Evolutionary conservation across 2,888 invertebrate genomes (phyloP).

Genomic region (Heterodera filipjevi): DNA sequence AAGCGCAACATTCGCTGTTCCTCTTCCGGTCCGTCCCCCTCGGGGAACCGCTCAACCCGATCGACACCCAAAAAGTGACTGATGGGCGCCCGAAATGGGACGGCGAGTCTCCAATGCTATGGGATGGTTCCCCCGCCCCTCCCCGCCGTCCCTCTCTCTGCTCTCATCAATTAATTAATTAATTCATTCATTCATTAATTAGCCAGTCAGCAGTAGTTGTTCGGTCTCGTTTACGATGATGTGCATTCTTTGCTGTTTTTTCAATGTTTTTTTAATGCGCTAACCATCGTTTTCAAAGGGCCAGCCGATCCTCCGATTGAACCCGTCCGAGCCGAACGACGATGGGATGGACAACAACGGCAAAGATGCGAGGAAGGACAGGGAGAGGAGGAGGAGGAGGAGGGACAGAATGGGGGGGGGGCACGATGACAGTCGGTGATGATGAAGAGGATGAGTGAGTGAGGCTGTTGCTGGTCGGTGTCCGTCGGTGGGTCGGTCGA

Average conservation of each 20-base stretch:
- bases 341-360: background rate
- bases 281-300: background rate
- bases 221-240: constrained; percentile 1
- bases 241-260: constrained; percentile 4
- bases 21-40: background rate
- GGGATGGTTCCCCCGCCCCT: background rate
- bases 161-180: constrained; percentile 2
- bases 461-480: background rate
- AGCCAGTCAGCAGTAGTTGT: background rate
- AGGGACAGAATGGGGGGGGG: background rate
- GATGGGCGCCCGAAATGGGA: background rate
- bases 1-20: constrained; percentile 1
- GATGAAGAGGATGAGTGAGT: background rate
- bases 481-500: background rate
- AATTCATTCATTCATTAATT: background rate
- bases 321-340: constrained; percentile 7
- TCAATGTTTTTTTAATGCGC: background rate
- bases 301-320: background rate
- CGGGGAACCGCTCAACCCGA: background rate
- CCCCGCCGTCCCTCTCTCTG: background rate
- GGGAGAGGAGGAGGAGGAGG: background rate
- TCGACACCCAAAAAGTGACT: background rate
- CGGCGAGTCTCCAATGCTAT: background rate
- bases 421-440: background rate
- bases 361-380: background rate